Conservation (phyloP, 2,797 vertebrate species). For the Geranospiza caerulescens region DNA sequence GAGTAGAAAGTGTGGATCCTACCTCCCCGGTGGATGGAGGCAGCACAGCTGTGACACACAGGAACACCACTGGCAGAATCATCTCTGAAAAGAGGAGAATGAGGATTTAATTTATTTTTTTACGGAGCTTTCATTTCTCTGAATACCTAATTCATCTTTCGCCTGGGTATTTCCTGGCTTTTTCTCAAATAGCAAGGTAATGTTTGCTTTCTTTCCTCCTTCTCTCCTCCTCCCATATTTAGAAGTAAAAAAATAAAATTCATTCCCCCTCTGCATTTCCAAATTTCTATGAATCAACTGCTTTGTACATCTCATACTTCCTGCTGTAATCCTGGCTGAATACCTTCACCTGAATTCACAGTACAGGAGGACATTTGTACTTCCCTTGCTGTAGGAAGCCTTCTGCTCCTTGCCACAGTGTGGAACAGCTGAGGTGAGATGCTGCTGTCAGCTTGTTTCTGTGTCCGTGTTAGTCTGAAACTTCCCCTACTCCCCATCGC, state of each 20-base stretch:
- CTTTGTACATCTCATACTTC: neutral
- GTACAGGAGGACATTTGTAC: neutral
- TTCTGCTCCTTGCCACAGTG: neutral
- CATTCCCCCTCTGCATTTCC: rapidly evolving
- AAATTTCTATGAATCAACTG: neutral
- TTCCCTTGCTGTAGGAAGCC: neutral
- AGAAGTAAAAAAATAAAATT: neutral
- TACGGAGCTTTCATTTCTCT: neutral
- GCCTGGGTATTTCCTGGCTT: neutral
- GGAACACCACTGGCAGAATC: neutral
- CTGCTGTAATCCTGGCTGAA: neutral
- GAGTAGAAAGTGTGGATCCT: neutral
- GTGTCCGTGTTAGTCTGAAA: neutral
- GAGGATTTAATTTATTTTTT: neutral
- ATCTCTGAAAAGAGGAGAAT: constrained; percentile 45
- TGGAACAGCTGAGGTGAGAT: no score
- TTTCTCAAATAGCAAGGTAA: neutral
- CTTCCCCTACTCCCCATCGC: neutral
- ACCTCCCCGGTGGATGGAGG: constrained; percentile 15
- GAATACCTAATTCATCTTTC: neutral
- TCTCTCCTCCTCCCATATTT: neutral
- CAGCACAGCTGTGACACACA: constrained; percentile 23
- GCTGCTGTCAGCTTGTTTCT: neutral
- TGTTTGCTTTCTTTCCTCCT: neutral
- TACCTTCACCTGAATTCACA: neutral